Evolutionary conservation across 2,113 vertebrate species (phyloP), one percentile per base, ranked within the genome.

Genomic region (Oriolus oriolus): DNA sequence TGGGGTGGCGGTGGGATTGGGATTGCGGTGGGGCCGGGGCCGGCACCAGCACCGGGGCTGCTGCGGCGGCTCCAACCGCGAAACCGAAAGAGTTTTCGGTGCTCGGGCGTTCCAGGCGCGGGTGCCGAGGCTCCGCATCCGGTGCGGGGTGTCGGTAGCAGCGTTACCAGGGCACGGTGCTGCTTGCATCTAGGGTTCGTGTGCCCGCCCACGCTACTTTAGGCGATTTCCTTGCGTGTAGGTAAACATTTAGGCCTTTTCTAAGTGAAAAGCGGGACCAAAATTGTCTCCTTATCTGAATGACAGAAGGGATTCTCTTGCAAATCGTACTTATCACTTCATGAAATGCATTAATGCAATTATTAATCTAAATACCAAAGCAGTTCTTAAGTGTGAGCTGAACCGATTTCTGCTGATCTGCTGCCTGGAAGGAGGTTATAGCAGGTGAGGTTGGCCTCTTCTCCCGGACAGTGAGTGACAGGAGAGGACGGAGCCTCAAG

Each of bases 141-240:
- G 26, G 3, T 37, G 5, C 21, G 7, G 26, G 41, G 0, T 3
- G 4, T 18, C 21, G 26, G 13, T 9, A 19, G 39, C 53, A 0
- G 69, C 61, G 10, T 5, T 60, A 3, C 28, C 26, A 0, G 54
- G 60, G 12, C 1, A 2, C 12, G 27, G 19, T 1, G 35, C 27
- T 6, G 21, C 4, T 37, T 7, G 13, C 59, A 3, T 7, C 44
- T 9, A 28, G 0, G 54, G 7, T 1, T 35, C 14, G 0, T 10
- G 57, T 5, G 3, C 21, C 66, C 10, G 8, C 6, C 37, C 13
- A 2, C 5, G 10, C 20, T n/a, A 3, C 14, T 7, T 28, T 1
- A 2, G 9, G 33, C 4, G 0, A 0, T 65, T 68, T 16, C 9
- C 10, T 23, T 1, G 12, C 5, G 1, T 0, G 1, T 0, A 4